Evolutionary conservation across 2,113 vertebrate genomes (phyloP), one percentile per base, ranked within the genome.

Genomic region (Siniperca chuatsi): DNA sequence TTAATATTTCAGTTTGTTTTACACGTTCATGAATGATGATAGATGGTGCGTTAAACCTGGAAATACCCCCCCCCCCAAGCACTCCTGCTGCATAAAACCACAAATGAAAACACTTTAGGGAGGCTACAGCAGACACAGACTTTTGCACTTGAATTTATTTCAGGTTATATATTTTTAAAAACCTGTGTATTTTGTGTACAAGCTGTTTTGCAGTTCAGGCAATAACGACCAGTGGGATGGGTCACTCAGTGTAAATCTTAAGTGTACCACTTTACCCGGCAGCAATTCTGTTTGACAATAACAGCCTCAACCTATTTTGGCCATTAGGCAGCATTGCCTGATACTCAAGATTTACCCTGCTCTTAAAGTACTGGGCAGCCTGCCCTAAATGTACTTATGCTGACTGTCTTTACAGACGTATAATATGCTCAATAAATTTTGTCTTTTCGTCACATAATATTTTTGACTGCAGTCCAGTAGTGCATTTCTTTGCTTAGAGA

Each of bases 331-430:
- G 69, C 66, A 0, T 4, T 35, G 52, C 61, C 68, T 60, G 60
- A 11, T 50, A 20, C 60, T 68, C 15, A 29, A 75, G 70, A 79
- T 75, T 65, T 75, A 75, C 29, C 16, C 52, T 42, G 70, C 57
- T 66, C 58, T 66, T 79, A 66, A 50, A 58, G 68, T 25, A 2
- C 12, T n/a, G 29, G 82, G 82, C 86, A 82, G 44, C 40, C 55
- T 66, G 82, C 70, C 78, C 78, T 70, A 15, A 78, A 54, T 64
- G 58, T 66, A 82, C 78, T 84, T 69, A 78, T 25, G 61, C 54
- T 48, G 42, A 21, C 40, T 52, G 33, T 73, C 44, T 29, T 2
- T 70, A 77, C 52, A 25, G 57, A 44, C 66, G 60, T 18, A 60
- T 69, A 66, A 60, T 46, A 29, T 9, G 2, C 44, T 60, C 55